Base-by-base conservation (phyloP, 2,888 invertebrate genomes). In the Tachina lurida region DNA sequence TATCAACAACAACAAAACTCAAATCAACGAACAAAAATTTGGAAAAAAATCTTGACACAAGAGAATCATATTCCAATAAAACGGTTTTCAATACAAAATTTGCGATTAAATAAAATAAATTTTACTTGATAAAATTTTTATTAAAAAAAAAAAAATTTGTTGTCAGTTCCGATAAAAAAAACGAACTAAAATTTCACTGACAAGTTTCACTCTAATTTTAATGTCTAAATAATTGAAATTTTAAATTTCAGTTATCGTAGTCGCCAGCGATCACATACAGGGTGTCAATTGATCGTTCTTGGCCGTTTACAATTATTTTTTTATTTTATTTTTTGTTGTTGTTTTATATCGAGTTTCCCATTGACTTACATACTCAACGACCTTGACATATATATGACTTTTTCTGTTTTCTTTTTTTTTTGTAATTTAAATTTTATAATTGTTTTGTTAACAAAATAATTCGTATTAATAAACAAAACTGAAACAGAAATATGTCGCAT, bases 321-420 rank as follows among this genome's bases (percentile, higher is more conserved):
- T 0, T 15, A 10, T 10, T 10, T 31, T 15, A 41, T 8, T 10
- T 60, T 75, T 52, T 17, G 2, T 22, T 10, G 10, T 52, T 31
- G 7, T 13, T 10, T 12, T 43, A 62, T 62, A 39, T 70, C 47
- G 10, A 71, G 31, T 67, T 71, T 73, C 73, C 22, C 73, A 74
- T 45, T 65, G 56, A 58, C n/a, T 67, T 58, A 67, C 63, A 67
- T 80, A 74, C 47, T 52, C 47, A 62, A 31, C 65, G 67, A 80
- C 84, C 84, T 84, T 84, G 84, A 81, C 84, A 76, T 17, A 81
- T 58, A 65, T 84, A 65, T 13, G 12, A 17, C 22, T 65, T 65
- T 12, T 47, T 47, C 52, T n/a, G 17, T 54, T 65, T n/a, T 45
- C 58, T 7, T 47, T 47, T 52, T 52, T 22, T 65, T 58, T 3